Conservation (phyloP, 1,140 invertebrate species). For the Adelges cooleyi region DNA sequence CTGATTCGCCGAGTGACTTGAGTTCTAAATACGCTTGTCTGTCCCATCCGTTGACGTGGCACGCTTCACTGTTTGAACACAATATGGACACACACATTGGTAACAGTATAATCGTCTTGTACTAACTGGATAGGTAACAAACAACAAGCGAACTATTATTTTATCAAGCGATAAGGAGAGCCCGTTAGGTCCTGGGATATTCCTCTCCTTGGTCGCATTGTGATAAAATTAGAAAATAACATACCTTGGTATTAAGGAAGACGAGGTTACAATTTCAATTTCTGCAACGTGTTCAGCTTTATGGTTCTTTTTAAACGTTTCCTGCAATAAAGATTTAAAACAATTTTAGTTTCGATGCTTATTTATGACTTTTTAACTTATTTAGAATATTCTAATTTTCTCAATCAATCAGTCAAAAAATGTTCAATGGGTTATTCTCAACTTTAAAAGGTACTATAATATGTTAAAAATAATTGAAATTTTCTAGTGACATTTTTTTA, state of each 20-base stretch:
- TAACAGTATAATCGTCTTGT: conserved; percentile 27
- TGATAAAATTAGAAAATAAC: conserved; percentile 6
- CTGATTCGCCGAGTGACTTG: conserved; percentile 23
- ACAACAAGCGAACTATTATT: conserved; percentile 20
- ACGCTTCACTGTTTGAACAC: conserved; percentile 28
- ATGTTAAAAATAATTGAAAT: no score
- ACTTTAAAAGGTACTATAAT: no score
- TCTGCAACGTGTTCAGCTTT: conserved; percentile 23
- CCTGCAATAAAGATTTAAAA: conserved; percentile 12
- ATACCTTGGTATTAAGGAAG: conserved; percentile 6
- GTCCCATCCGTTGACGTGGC: conserved; percentile 26
- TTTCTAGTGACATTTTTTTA: no score
- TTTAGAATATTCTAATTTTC: no score
- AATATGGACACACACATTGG: conserved; percentile 26
- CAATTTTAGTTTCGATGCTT: background rate
- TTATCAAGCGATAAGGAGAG: conserved; percentile 25
- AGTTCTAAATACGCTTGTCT: conserved; percentile 12
- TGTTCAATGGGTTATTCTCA: no score
- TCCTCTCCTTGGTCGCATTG: conserved; percentile 25
- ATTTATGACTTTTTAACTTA: no score
- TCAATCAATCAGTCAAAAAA: no score
- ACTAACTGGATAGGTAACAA: conserved; percentile 27
- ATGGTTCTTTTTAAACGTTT: conserved; percentile 25
- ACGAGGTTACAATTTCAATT: conserved; percentile 5
- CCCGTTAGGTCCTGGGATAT: conserved; percentile 10